Evolutionary conservation across 1,140 invertebrate genomes (phyloP), one percentile per base, ranked within the genome.

Genomic region (Drosophila insularis): DNA sequence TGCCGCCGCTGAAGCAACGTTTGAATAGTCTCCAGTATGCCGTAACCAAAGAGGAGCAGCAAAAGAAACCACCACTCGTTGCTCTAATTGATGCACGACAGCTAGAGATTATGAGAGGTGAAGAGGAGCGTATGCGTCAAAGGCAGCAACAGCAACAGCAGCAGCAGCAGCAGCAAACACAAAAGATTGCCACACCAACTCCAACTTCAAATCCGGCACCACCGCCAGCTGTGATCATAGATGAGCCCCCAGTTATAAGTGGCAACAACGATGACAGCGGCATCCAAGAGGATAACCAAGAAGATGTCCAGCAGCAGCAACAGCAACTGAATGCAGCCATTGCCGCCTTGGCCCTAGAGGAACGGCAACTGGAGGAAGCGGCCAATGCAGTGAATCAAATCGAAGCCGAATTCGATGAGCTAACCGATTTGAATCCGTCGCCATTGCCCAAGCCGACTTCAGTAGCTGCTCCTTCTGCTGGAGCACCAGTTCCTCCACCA

Each of bases 231-330:
- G 14, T 87, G 17, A 40, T 87, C 53, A 70, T 87, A 35, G 92
- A 93, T 39, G 92, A 92, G 37, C 93, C 93, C 58, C 95, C 96
- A 8, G 40, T 37, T 10, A 21, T 19, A 11, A 60, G 59, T 61
- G n/a, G 32, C 61, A 11, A 62, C 3, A 96, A 91, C 93, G 96
- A 97, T 89, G 96, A 97, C 77, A 96, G 95, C 63, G 96, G 96
- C 3, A 96, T 97, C 61, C 96, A 97, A 74, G 96, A 95, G 37
- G 82, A 87, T 46, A 27, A 95, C 95, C 58, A 60, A 1, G 95
- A 96, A 85, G 95, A 89, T 37, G 40, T 81, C 58, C 72, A 82
- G 50, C 81, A 89, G 27, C 90, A 89, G 62, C 82, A 91, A 46
- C 77, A 81, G 21, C 84, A 91, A 58, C 56, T 91, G 1, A 91